These are phyloP conservation scores for Pitangus sulphuratus DNA, from an alignment of 2,797 vertebrate genomes.

Conservation along the genomic window DNA sequence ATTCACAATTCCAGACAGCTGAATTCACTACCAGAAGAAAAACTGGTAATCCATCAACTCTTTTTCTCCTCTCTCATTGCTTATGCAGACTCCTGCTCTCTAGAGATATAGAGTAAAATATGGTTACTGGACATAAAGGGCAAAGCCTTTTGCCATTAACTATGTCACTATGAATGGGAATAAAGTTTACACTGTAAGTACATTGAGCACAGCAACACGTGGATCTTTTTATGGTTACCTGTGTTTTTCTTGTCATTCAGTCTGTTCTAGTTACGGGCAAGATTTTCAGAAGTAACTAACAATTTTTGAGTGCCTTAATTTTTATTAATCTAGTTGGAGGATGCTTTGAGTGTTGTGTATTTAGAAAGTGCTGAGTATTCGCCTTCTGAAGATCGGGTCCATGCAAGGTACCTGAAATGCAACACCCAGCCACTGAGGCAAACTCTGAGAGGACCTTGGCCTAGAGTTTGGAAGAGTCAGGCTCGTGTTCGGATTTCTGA, in stretches of 20 bases:
- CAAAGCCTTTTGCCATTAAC: slow-evolving; percentile 39
- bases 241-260: neutral
- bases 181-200: slow-evolving; percentile 43
- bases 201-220: neutral
- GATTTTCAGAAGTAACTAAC: neutral
- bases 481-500: neutral
- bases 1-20: slow-evolving; percentile 6
- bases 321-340: neutral
- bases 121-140: slow-evolving; percentile 25
- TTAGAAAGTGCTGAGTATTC: neutral
- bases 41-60: slow-evolving; percentile 38
- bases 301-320: slow-evolving; percentile 36
- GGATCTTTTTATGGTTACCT: slow-evolving; percentile 6
- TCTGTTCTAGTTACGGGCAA: neutral
- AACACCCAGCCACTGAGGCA: neutral
- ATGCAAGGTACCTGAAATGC: neutral
- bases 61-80: neutral
- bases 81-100: slow-evolving; percentile 43
- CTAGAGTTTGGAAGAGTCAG: neutral
- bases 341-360: neutral
- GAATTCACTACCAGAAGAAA: slow-evolving; percentile 47
- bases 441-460: neutral
- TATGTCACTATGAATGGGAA: slow-evolving; percentile 3
- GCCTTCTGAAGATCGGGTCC: neutral
- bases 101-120: slow-evolving; percentile 33